Conservation (phyloP, 1,140 invertebrate genomes). For the Oryctes rhinoceros region DNA sequence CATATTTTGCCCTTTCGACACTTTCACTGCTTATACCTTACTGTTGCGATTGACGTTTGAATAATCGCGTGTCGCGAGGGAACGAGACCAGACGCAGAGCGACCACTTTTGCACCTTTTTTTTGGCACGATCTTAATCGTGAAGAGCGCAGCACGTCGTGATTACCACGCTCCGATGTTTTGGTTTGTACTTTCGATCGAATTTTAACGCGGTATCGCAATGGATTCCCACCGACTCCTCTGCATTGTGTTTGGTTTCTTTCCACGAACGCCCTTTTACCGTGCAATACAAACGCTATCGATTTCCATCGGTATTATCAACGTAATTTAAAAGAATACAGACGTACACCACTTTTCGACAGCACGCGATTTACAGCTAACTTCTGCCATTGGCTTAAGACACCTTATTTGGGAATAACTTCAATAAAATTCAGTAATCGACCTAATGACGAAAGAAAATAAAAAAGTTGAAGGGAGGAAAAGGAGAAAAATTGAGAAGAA, state of each 20-base stretch:
- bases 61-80: slow-evolving; percentile 19
- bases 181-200: slow-evolving; percentile 13
- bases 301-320: neutral
- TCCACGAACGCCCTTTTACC: neutral
- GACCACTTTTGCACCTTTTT: neutral
- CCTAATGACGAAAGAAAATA: too few species aligned
- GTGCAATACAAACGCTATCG: neutral
- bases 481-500: too few species aligned
- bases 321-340: too few species aligned
- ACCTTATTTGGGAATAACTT: too few species aligned
- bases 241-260: neutral
- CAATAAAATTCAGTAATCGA: too few species aligned
- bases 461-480: too few species aligned
- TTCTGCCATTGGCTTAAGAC: too few species aligned
- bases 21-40: slow-evolving; percentile 4
- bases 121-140: slow-evolving; percentile 3
- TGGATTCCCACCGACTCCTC: neutral
- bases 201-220: slow-evolving; percentile 7
- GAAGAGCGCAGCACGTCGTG: neutral
- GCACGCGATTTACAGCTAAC: too few species aligned
- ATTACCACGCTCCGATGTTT: neutral
- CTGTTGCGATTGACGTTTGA: slow-evolving; percentile 23
- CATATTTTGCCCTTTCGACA: slow-evolving; percentile 32
- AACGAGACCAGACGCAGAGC: neutral
- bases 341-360: too few species aligned